Evolutionary conservation across 23 tunicate species (phyloP).

Genomic region (Oikopleura vanhoeffeni): DNA sequence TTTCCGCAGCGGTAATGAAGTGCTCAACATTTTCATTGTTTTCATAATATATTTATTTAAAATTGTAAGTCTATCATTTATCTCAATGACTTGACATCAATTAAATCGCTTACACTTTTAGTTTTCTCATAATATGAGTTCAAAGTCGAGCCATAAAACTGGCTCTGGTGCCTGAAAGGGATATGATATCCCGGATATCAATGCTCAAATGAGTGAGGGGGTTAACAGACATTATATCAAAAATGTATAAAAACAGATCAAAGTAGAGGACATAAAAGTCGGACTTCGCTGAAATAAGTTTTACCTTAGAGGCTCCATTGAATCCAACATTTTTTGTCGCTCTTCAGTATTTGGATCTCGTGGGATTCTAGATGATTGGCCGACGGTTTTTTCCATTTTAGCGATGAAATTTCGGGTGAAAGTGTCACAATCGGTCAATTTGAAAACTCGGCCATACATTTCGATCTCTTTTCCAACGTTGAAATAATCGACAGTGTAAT

Average conservation of each 20-base stretch:
- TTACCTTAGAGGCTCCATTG: background rate
- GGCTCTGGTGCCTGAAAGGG: too few relatives aligned
- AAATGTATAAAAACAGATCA: background rate
- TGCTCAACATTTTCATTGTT: too few relatives aligned
- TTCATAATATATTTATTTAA: too few relatives aligned
- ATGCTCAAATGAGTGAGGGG: too few relatives aligned
- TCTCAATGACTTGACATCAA: too few relatives aligned
- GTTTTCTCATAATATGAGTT: too few relatives aligned
- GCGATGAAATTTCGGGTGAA: conserved; percentile 75
- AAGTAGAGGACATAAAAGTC: background rate
- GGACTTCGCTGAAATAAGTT: background rate
- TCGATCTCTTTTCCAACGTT: conserved; percentile 81
- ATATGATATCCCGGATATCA: too few relatives aligned
- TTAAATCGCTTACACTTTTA: too few relatives aligned
- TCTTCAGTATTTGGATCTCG: conserved; percentile 16
- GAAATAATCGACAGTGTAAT: conserved; percentile 69
- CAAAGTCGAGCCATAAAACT: too few relatives aligned
- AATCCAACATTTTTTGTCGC: background rate
- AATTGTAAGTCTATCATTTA: too few relatives aligned
- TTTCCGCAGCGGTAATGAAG: too few relatives aligned
- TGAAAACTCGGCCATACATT: conserved; percentile 78
- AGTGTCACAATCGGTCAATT: conserved; percentile 58
- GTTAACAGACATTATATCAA: too few relatives aligned
- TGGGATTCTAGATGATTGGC: conserved; percentile 32
- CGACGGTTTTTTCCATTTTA: conserved; percentile 49